Evolutionary conservation across 1,140 invertebrate genomes (phyloP).

Genomic region (Microplitis demolitor): DNA sequence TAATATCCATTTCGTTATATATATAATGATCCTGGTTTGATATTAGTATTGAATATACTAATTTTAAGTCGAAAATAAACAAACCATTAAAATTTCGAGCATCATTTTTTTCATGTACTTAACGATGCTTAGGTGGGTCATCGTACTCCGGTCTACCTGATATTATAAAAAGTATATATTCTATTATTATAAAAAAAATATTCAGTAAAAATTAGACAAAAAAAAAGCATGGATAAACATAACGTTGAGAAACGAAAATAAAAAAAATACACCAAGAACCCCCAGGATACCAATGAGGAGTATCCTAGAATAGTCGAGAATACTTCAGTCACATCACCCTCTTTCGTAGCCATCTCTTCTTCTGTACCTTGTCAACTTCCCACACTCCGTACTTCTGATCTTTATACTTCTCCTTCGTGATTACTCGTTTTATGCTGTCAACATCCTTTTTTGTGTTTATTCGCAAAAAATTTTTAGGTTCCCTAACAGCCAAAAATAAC

Average conservation of each 20-base stretch:
- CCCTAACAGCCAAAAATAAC: no score
- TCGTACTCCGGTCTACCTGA: no score
- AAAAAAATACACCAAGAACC: slow-evolving; percentile 46
- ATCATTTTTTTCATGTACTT: no score
- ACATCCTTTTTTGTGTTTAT: no score
- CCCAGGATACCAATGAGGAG: slow-evolving; percentile 42
- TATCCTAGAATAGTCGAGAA: slow-evolving; percentile 60
- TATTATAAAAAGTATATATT: not conserved
- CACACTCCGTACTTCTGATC: slow-evolving; percentile 4
- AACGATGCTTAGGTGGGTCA: no score
- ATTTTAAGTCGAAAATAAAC: no score
- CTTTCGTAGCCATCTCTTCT: slow-evolving; percentile 17
- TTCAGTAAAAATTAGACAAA: slow-evolving; percentile 7
- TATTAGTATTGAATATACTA: no score
- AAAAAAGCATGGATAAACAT: slow-evolving; percentile 31
- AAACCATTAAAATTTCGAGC: no score
- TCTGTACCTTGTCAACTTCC: slow-evolving; percentile 8
- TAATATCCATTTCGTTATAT: no score
- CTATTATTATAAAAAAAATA: not conserved
- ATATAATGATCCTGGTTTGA: no score
- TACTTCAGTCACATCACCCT: slow-evolving; percentile 46
- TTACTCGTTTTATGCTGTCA: slow-evolving; percentile 12
- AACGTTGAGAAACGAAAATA: slow-evolving; percentile 28
- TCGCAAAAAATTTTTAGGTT: no score
- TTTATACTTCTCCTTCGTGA: not conserved